Base-by-base conservation (phyloP, 1,140 invertebrate genomes). In the Drosophila subpulchrella region DNA sequence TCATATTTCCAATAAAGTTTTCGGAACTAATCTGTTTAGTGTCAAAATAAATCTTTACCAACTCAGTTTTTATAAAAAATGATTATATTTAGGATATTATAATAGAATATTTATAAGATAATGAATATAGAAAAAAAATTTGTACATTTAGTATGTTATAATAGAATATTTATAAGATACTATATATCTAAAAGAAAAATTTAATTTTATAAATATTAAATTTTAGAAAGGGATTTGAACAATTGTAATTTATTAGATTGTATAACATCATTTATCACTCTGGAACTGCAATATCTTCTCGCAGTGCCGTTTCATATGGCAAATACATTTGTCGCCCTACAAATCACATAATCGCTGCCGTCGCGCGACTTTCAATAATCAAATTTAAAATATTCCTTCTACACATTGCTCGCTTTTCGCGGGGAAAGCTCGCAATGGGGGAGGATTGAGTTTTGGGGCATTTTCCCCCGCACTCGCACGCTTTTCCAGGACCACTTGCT, bases 381-480 rank as follows among this genome's bases (percentile, higher is more conserved):
- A 88, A 89, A 88, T 88, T 83, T 74, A 89, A 89, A 83, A 83
- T 68, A 82, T 82, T 76, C 71, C 81, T 63, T 88, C 68, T 57
- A 54, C 58, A 67, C 68, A 63, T 75, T 77, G 65, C 67, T 60
- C 77, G 50, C 44, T 78, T 61, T 58, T 60, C 13, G 41, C 36
- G 32, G 51, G 20, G 13, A 7, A 17, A 54, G 17, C 58, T 60
- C 20, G 12, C 15, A 11, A n/a, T 58, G 58, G 44, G 34, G 60
- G 60, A 38, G 36, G 13, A 48, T 20, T 8, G 50, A 5, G 42
- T 27, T 24, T 53, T 38, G 39, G 48, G 17, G 17, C 2, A 13
- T 47, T 44, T 36, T 8, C 15, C 10, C 42, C 10, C 42, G 0
- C 10, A 39, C 32, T 39, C 42, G 15, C 17, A 24, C n/a, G 13